Evolutionary conservation across 2,797 vertebrate species (phyloP), one percentile per base, ranked within the genome.

Genomic region (Telmatherina bonti): DNA sequence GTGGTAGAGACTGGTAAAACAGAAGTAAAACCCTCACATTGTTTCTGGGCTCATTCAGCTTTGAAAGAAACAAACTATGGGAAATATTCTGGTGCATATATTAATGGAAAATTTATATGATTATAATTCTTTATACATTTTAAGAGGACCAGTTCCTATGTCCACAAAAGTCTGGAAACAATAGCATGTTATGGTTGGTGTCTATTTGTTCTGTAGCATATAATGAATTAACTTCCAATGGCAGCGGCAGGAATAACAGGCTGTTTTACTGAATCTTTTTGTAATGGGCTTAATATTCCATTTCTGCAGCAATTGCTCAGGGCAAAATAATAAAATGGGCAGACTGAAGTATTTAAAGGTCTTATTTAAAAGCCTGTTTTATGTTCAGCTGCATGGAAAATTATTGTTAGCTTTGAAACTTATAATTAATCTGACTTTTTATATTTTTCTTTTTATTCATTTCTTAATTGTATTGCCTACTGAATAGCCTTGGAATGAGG

Each of bases 1-100:
- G 92, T 92, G 94, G 89, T 36, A 74, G 59, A 13, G 43, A 1
- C 0, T 4, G 33, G 78, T 69, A 77, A 51, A 45, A 75, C 36
- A 64, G 7, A 35, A 27, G 11, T 24, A 49, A 57, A 5, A 33
- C 33, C 33, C 1, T 24, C 7, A 18, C 15, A 41, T 41, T 41
- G 15, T 18, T 16, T 27, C 24, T 24, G 22, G 38, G 33, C 53
- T 65, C 8, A 33, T 6, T 67, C 45, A 59, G 16, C 52, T 54
- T 15, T 69, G 70, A 67, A 7, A n/a, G 6, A 45, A 45, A n/a
- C 43, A 20, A 45, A 45, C 43, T 9, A 47, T 79, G 57, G 20
- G 47, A 13, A n/a, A 31, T 47, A n/a, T 41, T 6, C 35, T 30
- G 5, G 24, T 38, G 27, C 35, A 20, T 0, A 47, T 51, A n/a